Evolutionary conservation across 1,140 invertebrate genomes (phyloP), one percentile per base, ranked within the genome.

Genomic region (Sarcophaga peregrina): DNA sequence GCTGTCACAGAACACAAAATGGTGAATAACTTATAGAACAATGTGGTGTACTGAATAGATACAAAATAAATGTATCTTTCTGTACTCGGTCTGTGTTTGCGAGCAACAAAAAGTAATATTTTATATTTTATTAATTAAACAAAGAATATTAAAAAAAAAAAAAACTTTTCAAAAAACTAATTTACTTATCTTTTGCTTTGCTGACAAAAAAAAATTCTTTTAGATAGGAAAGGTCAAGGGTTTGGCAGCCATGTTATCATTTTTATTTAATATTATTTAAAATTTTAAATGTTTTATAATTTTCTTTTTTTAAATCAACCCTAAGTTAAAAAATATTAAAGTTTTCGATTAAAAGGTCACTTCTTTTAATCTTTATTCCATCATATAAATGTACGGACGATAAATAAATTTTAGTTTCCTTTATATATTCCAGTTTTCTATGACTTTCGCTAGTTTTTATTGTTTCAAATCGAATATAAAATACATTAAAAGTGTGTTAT

Each of bases 1-100:
- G 58, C 74, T 83, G 75, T 68, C 54, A 72, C 45, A 68, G 73
- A 68, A 68, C 62, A 68, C 62, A 68, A 68, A 68, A 68, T 68
- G 62, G 62, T 68, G 62, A 68, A 68, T 68, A 68, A 68, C 17
- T 68, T 68, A 68, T 20, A 82, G 45, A 72, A 80, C 50, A 80
- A 80, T 52, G 76, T 50, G 37, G 37, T 52, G 50, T 80, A 25
- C 50, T 80, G 76, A 45, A 81, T 47, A 48, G n/a, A 50, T 82
- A 50, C 81, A 72, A 73, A 73, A 81, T 81, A 9, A 37, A 68
- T 17, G 5, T 20, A 17, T 20, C n/a, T 68, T 58, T 58, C n/a
- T 8, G 50, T 52, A 68, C 62, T 68, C 15, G 52, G 52, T 54
- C 54, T 13, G 13, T 58, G 13, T 58, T 7, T 58, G n/a, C 54